phyloP scores from a whole-genome alignment of 2,888 invertebrate species.

The Archips xylosteana region DNA sequence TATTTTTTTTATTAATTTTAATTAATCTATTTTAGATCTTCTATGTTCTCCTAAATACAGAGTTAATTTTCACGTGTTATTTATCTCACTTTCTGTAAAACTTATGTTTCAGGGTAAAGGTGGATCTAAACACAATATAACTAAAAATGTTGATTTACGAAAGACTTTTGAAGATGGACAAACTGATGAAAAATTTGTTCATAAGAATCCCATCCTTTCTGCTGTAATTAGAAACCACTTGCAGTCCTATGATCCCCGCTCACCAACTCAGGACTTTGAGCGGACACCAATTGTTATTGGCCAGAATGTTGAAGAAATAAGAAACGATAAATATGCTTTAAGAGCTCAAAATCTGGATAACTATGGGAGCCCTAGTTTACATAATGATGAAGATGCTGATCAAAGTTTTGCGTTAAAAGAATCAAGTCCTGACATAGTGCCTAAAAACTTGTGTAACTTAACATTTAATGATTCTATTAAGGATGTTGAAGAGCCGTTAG shows the following conservation, averaged over 20 bases:
- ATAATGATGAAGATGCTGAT: conserved; percentile 55
- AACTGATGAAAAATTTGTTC: conserved; percentile 71
- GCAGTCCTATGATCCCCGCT: conserved; percentile 84
- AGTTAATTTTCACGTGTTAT: background rate
- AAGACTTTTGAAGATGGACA: conserved; percentile 77
- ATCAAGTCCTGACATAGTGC: conserved; percentile 63
- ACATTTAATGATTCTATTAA: conserved; percentile 71
- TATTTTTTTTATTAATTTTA: no score
- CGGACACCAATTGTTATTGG: conserved; percentile 84
- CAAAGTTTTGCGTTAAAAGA: conserved; percentile 60
- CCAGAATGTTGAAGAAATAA: conserved; percentile 56
- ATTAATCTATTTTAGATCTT: no score
- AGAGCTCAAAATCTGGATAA: conserved; percentile 52
- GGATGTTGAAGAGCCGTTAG: conserved; percentile 68
- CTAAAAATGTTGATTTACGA: conserved; percentile 79
- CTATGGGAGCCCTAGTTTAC: conserved; percentile 63
- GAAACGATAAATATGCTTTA: conserved; percentile 53
- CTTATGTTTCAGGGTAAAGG: conserved; percentile 68
- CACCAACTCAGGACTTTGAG: conserved; percentile 85
- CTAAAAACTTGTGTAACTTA: conserved; percentile 75
- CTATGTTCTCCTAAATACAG: background rate
- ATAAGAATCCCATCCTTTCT: conserved; percentile 78
- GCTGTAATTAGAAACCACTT: conserved; percentile 80
- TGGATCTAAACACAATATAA: conserved; percentile 75
- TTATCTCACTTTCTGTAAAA: background rate